Evolutionary conservation across 2,888 invertebrate genomes (phyloP).

Genomic region (Agrochola litura): DNA sequence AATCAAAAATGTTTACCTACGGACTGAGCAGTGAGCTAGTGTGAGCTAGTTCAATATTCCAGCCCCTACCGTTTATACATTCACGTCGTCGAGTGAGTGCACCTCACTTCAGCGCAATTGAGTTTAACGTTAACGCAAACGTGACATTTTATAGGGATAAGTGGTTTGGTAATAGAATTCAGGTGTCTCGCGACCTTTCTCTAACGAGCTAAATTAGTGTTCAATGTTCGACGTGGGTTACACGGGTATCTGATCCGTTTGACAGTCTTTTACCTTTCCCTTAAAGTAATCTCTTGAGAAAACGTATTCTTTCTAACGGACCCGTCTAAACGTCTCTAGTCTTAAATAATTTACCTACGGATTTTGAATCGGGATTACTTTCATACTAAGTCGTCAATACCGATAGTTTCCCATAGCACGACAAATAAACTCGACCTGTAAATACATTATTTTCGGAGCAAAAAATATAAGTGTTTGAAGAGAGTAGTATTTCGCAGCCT

Average conservation of each 20-base stretch:
- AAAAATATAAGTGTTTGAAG: conserved; percentile 69
- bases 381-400: conserved; percentile 5
- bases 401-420: conserved; percentile 8
- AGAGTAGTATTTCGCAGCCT: conserved; percentile 68
- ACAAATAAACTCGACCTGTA: conserved; percentile 61
- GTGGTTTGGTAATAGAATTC: conserved; percentile 64
- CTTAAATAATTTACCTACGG: conserved; percentile 11
- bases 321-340: neutral
- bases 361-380: conserved; percentile 9
- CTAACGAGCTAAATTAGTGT: conserved; percentile 57
- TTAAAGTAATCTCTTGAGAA: conserved; percentile 15
- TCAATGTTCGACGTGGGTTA: conserved; percentile 53
- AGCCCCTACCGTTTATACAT: conserved; percentile 70
- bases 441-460: conserved; percentile 72
- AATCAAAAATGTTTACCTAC: conserved; percentile 85
- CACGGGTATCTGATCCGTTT: conserved; percentile 31
- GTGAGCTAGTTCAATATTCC: conserved; percentile 76
- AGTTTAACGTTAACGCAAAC: conserved; percentile 68
- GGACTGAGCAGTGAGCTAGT: conserved; percentile 61
- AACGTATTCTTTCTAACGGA: conserved; percentile 17
- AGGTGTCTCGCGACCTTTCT: conserved; percentile 56
- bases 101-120: conserved; percentile 65
- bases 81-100: conserved; percentile 66
- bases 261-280: conserved; percentile 34
- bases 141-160: conserved; percentile 69